A percentile compares a stretch with the other conserved stretches of the same genome.
Evolutionary conservation across 2,888 invertebrate species (phyloP).

Genomic region (Meandrusa payeni): DNA sequence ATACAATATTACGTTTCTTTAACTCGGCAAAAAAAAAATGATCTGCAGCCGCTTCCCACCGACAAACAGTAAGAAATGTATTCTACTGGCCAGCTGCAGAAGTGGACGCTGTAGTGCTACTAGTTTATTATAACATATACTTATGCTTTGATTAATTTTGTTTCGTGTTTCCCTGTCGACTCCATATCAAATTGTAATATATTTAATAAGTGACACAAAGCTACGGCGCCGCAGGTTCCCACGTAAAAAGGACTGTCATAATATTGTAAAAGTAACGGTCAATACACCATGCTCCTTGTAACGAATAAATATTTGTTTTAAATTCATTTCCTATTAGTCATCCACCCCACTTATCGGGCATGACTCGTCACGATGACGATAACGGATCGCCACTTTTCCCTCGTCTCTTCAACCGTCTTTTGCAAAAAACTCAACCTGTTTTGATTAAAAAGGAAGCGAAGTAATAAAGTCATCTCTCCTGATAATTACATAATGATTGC

Average conservation of each 20-base stretch:
- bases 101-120: too few species aligned
- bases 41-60: too few species aligned
- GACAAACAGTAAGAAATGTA: too few species aligned
- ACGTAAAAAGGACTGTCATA: neutral
- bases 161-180: too few species aligned
- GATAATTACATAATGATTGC: slow-evolving; percentile 33
- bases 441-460: slow-evolving; percentile 38
- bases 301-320: slow-evolving; percentile 10
- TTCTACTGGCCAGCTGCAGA: too few species aligned
- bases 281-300: neutral
- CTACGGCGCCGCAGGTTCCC: too few species aligned
- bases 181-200: too few species aligned
- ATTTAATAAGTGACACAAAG: too few species aligned
- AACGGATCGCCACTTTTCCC: neutral
- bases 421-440: slow-evolving; percentile 35
- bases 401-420: slow-evolving; percentile 12
- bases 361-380: slow-evolving; percentile 11
- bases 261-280: neutral
- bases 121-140: too few species aligned
- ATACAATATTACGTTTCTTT: too few species aligned
- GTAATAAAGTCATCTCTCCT: slow-evolving; percentile 38
- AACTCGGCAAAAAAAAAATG: too few species aligned
- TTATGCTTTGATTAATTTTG: too few species aligned
- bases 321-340: slow-evolving; percentile 19
- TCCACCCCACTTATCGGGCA: slow-evolving; percentile 3